These are phyloP conservation scores for Drosophila parabipectinata DNA, from an alignment of 1,140 invertebrate genomes.

Conservation along the genomic window DNA sequence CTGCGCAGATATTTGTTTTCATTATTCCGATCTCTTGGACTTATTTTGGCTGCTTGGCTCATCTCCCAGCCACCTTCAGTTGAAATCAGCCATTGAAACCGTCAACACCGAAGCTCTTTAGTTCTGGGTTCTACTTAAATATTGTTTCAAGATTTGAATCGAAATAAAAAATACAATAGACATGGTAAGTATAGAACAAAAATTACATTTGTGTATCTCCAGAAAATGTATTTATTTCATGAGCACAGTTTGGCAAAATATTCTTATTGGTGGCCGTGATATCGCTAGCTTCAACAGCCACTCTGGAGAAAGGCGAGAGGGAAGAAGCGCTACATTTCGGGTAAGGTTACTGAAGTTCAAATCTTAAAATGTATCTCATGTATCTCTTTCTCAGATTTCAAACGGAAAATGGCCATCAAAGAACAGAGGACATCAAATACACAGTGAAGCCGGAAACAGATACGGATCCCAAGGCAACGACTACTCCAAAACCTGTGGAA, in stretches of 20 bases:
- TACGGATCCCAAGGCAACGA: constrained; percentile 7
- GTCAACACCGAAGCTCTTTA: constrained; percentile 27
- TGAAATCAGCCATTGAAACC: constrained; percentile 33
- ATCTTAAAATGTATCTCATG: not conserved
- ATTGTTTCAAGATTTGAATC: not conserved
- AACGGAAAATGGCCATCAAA: constrained; percentile 71
- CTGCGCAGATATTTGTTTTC: constrained; percentile 66
- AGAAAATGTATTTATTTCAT: not conserved
- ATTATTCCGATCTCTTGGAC: constrained; percentile 64
- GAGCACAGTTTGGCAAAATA: constrained; percentile 33
- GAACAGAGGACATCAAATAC: constrained; percentile 71
- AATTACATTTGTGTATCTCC: not conserved
- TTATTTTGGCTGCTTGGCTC: constrained; percentile 72
- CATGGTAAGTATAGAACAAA: constrained; percentile 29
- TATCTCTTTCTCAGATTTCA: constrained; percentile 55
- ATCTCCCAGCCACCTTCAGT: constrained; percentile 56
- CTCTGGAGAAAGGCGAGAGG: constrained; percentile 42
- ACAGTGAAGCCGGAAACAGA: constrained; percentile 36
- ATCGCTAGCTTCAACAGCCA: constrained; percentile 24
- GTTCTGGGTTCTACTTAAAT: constrained; percentile 3
- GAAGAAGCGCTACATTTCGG: constrained; percentile 60
- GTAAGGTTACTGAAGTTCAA: constrained; percentile 27
- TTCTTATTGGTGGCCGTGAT: constrained; percentile 21
- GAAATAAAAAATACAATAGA: constrained; percentile 29
- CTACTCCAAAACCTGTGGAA: constrained; percentile 61